A percentile compares a stretch with the other conserved stretches of the same genome.
phyloP scores from a whole-genome alignment of 64 coral and sea anemone species.

The Montipora foliosa region DNA sequence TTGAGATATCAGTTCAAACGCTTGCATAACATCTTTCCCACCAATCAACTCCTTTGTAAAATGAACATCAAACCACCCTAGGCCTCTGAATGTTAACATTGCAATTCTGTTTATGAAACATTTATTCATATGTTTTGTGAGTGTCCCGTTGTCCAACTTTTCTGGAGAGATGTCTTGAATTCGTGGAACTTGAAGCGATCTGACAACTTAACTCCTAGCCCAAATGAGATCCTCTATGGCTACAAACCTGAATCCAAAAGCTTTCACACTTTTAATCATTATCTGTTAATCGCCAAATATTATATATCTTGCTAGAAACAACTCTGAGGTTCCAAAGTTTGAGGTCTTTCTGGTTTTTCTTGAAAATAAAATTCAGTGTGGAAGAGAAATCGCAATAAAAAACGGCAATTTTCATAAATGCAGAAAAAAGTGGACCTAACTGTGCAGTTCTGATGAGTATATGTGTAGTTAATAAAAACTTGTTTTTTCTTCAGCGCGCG shows the following conservation, averaged over 20 bases:
- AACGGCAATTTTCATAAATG: background rate
- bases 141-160: background rate
- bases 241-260: background rate
- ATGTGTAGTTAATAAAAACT: too few species aligned
- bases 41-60: background rate
- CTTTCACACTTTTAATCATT: background rate
- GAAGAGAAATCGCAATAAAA: background rate
- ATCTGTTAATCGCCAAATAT: background rate
- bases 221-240: background rate
- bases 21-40: background rate
- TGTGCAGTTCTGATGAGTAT: too few species aligned
- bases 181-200: background rate
- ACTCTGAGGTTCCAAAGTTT: background rate
- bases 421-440: background rate
- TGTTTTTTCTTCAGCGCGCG: too few species aligned
- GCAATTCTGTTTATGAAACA: background rate
- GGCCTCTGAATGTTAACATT: background rate
- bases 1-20: background rate
- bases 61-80: background rate
- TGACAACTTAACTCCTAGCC: background rate
- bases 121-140: background rate
- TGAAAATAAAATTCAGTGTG: background rate
- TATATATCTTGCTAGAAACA: background rate
- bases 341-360: background rate
- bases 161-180: background rate